Conservation (phyloP, 2,113 vertebrate genomes). For the Mastomys coucha region DNA sequence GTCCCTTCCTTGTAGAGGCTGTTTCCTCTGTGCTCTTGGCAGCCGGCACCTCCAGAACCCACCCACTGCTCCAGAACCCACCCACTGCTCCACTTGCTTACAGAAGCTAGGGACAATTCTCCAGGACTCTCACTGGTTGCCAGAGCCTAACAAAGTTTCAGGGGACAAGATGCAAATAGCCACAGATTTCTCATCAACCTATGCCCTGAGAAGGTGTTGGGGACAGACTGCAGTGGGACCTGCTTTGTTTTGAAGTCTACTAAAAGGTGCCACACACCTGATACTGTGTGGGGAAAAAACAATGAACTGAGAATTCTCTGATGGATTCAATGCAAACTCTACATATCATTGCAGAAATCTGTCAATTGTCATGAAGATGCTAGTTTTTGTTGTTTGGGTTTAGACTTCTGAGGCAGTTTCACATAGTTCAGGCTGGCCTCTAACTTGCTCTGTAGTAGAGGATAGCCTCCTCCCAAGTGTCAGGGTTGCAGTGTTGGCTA, state of each 20-base stretch:
- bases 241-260: neutral
- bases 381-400: too few relatives aligned
- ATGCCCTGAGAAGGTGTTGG: neutral
- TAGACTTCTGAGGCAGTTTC: neutral
- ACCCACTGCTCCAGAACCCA: too few relatives aligned
- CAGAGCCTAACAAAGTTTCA: too few relatives aligned
- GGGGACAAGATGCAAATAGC: neutral
- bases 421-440: neutral
- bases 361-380: neutral
- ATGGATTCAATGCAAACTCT: neutral
- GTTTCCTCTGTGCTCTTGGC: too few relatives aligned
- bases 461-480: neutral
- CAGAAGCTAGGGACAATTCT: accelerated
- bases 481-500: neutral
- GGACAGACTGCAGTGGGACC: neutral
- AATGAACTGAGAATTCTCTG: neutral
- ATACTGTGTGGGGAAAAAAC: neutral
- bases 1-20: neutral
- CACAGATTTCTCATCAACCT: neutral
- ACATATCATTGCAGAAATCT: neutral
- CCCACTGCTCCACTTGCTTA: too few relatives aligned
- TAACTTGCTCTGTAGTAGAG: neutral
- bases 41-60: too few relatives aligned
- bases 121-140: neutral
- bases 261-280: neutral